phyloP scores from a whole-genome alignment of 2,888 invertebrate species.

The Cryptops parisi region DNA sequence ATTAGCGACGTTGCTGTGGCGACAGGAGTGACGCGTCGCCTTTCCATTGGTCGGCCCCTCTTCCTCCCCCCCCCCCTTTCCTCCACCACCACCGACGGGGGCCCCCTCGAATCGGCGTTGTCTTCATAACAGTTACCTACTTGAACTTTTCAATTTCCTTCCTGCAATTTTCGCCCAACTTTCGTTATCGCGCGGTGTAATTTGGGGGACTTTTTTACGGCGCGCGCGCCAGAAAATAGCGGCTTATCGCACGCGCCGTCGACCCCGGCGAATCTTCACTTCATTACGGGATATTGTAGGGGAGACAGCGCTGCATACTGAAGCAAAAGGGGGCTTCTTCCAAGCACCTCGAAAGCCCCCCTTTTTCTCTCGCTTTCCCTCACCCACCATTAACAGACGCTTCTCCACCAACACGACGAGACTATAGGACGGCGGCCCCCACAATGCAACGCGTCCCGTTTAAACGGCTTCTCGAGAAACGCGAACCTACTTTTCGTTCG shows the following conservation, averaged over 20 bases:
- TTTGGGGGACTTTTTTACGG: not conserved
- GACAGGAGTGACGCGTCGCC: not conserved
- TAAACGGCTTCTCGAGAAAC: no score
- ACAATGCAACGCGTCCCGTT: no score
- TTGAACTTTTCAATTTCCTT: conserved; percentile 13
- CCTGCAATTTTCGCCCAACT: conserved; percentile 12
- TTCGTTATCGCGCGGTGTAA: conserved; percentile 7
- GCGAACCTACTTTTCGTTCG: no score
- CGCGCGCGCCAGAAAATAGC: not conserved
- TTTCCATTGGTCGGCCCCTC: not conserved
- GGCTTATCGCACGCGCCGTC: not conserved
- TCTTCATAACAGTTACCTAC: conserved; percentile 11
- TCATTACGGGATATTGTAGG: not conserved
- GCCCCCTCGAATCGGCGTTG: not conserved
- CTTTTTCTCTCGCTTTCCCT: no score
- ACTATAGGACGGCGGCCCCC: no score
- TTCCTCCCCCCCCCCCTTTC: no score
- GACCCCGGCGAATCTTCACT: not conserved
- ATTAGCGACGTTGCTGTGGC: not conserved
- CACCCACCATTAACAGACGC: no score
- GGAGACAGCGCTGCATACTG: not conserved
- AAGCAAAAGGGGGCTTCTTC: not conserved
- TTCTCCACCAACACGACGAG: no score
- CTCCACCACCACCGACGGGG: not conserved
- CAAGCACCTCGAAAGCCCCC: no score